Evolutionary conservation across 2,113 vertebrate species (phyloP), one percentile per base, ranked within the genome.

Genomic region (Microcebus lehilahytsara): DNA sequence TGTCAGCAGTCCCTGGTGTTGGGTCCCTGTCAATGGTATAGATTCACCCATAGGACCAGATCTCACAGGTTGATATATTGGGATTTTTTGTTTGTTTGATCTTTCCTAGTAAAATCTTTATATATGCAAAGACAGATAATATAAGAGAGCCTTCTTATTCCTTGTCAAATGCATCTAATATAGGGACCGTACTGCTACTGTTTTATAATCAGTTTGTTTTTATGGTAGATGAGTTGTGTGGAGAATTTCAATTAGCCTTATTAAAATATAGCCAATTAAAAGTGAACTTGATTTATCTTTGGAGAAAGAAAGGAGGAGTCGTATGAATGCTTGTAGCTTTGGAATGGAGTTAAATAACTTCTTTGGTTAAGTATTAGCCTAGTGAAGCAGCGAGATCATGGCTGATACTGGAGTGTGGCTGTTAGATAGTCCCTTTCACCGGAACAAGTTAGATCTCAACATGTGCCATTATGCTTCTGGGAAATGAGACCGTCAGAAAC

Each of bases 31-130:
- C 49, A 9, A 10, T 9, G 12, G 51, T 17, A 8, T 74, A 27
- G 30, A 6, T 37, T 27, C 7, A 2, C 83, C 67, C 4, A 0
- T 0, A 3, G 75, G 27, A 12, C 49, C 66, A 8, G 12, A 19
- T 25, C 53, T 30, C 72, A 34, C 0, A 0, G 62, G n/a, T 30
- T 25, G 22, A 5, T 12, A 0, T 9, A 11, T 0, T 64, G 51
- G 49, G 37, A 4, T 11, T 51, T 30, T 46, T 34, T 40, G 3
- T 92, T 87, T 53, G 25, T 71, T 77, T 49, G 51, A 27, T 49
- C n/a, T 75, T 32, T 51, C 49, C 40, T 75, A 1, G 25, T n/a
- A 40, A 89, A 93, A 51, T 37, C 74, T 69, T 42, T 14, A 2
- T 19, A 27, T 62, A 34, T 30, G 34, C 46, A 7, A 56, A 20